phyloP scores from a whole-genome alignment of 2,797 vertebrate species.

The Eutrigla gurnardus region DNA sequence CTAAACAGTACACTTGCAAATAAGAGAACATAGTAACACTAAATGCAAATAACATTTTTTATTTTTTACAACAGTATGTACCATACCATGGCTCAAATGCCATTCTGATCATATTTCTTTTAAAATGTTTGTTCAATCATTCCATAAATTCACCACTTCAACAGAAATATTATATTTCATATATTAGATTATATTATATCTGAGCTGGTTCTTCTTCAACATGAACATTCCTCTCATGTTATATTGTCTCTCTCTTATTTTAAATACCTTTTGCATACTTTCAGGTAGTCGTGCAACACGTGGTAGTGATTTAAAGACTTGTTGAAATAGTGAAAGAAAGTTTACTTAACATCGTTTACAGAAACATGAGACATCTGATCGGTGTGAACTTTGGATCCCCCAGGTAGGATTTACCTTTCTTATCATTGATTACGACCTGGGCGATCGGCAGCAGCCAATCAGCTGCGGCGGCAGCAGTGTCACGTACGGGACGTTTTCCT shows the following conservation, averaged over 20 bases:
- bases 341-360: background rate
- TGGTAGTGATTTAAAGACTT: background rate
- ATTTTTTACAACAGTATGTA: background rate
- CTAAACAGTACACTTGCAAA: background rate
- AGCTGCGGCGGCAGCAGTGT: background rate
- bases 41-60: background rate
- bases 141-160: background rate
- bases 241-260: background rate
- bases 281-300: background rate
- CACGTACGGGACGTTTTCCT: background rate
- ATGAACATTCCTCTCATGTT: background rate
- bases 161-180: background rate
- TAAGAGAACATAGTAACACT: background rate
- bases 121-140: background rate
- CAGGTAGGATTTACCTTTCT: constrained; percentile 7
- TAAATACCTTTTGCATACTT: fast-evolving
- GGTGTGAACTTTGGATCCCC: constrained; percentile 44
- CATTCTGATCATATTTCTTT: background rate
- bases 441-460: constrained; percentile 40
- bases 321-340: background rate
- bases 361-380: background rate
- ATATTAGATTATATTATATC: background rate
- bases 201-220: background rate
- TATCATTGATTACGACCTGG: constrained; percentile 7
- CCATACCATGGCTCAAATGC: background rate